Base-by-base conservation (phyloP, 2,888 invertebrate species). In the Cheilosia vernalis region DNA sequence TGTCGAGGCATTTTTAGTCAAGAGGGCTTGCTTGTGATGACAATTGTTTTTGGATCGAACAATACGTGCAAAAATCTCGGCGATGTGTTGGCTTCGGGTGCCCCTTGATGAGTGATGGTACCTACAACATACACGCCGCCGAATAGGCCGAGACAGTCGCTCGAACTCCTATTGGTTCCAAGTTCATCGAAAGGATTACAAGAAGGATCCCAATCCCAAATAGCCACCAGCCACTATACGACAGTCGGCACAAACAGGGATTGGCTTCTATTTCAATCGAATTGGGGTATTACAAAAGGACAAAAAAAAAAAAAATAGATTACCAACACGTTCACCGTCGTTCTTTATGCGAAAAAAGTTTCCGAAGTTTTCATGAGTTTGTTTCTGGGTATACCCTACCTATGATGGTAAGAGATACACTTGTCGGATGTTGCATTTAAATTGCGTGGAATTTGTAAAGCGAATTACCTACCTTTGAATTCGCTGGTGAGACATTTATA, bases 1-100 rank as follows among this genome's bases (percentile, higher is more conserved):
- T 80, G 85, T 85, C 70, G 76, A 81, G 72, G 85, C 85, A 80
- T 85, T 51, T 37, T 85, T 85, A 77, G 80, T 81, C 61, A 51
- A 77, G 81, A 67, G 76, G 61, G 60, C 49, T 76, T 63, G 72
- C 85, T 78, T 66, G 80, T 40, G 84, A 80, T 80, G 85, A 85
- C 81, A 81, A 85, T 85, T 85, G 85, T 77, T 85, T 81, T 85
- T 60, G 64, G 80, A 80, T 81, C 69, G 70, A 56, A 72, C 76
- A 85, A 76, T 76, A 80, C 80, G 74, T 84, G 73, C 64, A 70
- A 69, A 64, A 69, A 74, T 77, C 82, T 77, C 53, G 42, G 51
- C 42, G 76, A 77, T 80, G 69, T 76, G 74, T 58, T 74, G 47
- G 44, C 47, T 70, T 24, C 27, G 80, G 44, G 66, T 56, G 73